These are phyloP conservation scores for Eriocheir sinensis DNA, from an alignment of 1,140 invertebrate species.

Conservation along the genomic window DNA sequence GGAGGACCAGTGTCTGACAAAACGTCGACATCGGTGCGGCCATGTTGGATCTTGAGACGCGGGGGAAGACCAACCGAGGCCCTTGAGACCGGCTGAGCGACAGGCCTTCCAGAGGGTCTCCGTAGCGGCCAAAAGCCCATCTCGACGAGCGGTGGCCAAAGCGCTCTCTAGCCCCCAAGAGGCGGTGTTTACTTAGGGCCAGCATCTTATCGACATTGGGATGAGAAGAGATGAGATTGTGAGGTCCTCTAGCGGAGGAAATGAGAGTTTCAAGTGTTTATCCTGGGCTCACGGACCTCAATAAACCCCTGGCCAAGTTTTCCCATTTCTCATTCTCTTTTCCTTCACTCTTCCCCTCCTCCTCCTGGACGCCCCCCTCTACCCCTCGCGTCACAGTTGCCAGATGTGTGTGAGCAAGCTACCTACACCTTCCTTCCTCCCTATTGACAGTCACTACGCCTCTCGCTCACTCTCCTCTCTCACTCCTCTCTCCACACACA, in stretches of 20 bases:
- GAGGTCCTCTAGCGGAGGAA: constrained; percentile 78
- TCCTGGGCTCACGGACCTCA: constrained; percentile 79
- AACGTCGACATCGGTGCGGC: constrained; percentile 74
- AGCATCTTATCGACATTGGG: constrained; percentile 79
- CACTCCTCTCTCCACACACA: not conserved
- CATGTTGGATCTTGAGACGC: constrained; percentile 68
- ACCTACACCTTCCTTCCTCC: not conserved
- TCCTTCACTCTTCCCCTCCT: constrained; percentile 71
- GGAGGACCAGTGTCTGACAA: constrained; percentile 73
- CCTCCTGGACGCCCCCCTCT: no score
- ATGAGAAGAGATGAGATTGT: constrained; percentile 79
- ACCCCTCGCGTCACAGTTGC: constrained; percentile 61
- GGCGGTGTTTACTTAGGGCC: constrained; percentile 78
- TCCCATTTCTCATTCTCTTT: constrained; percentile 76
- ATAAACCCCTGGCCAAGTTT: constrained; percentile 78
- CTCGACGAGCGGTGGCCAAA: constrained; percentile 63
- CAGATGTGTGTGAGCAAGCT: constrained; percentile 50
- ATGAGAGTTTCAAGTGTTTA: constrained; percentile 80
- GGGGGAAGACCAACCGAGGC: constrained; percentile 64
- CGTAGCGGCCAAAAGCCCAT: constrained; percentile 71
- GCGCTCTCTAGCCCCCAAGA: constrained; percentile 70
- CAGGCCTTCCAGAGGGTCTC: constrained; percentile 63
- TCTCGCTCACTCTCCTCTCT: not conserved
- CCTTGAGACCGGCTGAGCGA: constrained; percentile 40
- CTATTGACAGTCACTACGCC: not conserved